phyloP scores from a whole-genome alignment of 2,113 vertebrate species.

The Protobothrops mucrosquamatus region DNA sequence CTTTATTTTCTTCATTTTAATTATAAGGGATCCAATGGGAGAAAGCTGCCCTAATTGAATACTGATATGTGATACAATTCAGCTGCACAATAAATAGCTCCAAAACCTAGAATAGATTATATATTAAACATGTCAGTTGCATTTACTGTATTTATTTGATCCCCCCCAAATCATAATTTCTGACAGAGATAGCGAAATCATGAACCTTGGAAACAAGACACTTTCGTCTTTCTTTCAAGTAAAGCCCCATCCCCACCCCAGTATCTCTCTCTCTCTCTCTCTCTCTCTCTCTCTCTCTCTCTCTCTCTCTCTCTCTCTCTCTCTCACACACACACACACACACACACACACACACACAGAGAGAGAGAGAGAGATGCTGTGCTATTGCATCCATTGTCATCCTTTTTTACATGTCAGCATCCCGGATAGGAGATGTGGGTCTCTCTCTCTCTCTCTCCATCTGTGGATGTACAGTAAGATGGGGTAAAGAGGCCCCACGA shows the following conservation, averaged over 20 bases:
- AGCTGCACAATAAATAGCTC: neutral
- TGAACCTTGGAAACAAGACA: neutral
- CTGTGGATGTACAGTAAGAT: neutral
- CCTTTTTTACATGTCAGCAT: no score
- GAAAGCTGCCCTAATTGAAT: constrained; percentile 26
- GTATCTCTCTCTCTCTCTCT: no score
- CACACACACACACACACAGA: neutral
- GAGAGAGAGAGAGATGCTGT: no score
- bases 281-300: no score
- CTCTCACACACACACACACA: neutral
- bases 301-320: no score
- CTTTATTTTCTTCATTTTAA: neutral
- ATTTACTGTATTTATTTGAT: neutral
- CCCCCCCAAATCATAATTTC: neutral
- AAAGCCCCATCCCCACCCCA: neutral
- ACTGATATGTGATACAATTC: neutral
- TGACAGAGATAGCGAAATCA: neutral
- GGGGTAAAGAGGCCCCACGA: neutral
- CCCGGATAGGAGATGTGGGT: no score
- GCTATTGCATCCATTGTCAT: no score
- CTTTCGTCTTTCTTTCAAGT: neutral
- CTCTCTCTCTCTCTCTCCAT: neutral
- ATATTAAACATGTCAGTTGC: neutral
- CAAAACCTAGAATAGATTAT: neutral
- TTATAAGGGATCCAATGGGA: neutral